phyloP scores from a whole-genome alignment of 2,888 invertebrate species.

The Polydrusus pterygomalis region DNA sequence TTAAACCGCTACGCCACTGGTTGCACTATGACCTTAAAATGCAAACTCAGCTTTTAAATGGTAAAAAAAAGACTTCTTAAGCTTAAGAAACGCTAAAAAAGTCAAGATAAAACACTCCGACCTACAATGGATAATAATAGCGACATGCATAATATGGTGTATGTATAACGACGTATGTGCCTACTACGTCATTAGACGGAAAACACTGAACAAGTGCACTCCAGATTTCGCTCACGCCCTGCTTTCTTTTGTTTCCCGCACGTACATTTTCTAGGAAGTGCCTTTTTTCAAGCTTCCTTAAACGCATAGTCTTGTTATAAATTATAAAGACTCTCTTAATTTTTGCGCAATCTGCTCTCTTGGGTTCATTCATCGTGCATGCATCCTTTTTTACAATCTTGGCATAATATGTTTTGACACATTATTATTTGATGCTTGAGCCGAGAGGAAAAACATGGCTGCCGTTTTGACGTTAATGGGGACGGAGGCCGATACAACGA shows the following conservation, averaged over 20 bases:
- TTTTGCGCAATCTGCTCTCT: slow-evolving; percentile 12
- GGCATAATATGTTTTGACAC: neutral
- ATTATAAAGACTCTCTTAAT: neutral
- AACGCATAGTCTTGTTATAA: too few relatives aligned
- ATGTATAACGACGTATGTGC: too few relatives aligned
- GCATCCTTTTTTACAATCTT: neutral
- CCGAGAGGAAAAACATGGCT: neutral
- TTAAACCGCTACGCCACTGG: too few relatives aligned
- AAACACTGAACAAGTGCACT: slow-evolving; percentile 36
- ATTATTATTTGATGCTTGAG: slow-evolving; percentile 8
- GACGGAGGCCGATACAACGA: neutral
- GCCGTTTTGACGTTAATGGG: slow-evolving; percentile 3
- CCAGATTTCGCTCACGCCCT: slow-evolving; percentile 29
- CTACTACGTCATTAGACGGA: slow-evolving; percentile 33
- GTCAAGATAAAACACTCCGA: too few relatives aligned
- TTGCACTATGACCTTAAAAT: too few relatives aligned
- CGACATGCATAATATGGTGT: too few relatives aligned
- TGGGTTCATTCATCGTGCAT: neutral
- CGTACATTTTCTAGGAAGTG: slow-evolving; percentile 9
- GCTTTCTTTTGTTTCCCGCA: slow-evolving; percentile 1
- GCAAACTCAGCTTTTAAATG: too few relatives aligned
- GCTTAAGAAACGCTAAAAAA: too few relatives aligned
- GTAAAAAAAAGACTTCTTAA: too few relatives aligned
- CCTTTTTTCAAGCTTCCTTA: neutral
- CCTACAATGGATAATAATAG: too few relatives aligned